Base-by-base conservation (phyloP, 2,113 vertebrate genomes). In the Cyphomyrus plagiostoma region DNA sequence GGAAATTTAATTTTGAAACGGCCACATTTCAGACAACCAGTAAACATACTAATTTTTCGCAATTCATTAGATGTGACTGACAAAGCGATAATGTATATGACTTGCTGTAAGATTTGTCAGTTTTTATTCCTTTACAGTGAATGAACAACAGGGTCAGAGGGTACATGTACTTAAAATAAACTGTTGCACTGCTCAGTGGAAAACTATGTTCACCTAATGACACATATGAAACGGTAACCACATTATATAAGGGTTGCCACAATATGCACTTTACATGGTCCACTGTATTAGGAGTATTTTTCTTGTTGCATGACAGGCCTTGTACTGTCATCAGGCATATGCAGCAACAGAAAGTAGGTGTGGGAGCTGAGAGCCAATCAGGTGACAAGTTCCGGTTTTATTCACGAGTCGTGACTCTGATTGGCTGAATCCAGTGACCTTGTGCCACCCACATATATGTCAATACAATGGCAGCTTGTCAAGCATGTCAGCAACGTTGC, bases 381-480 rank as follows among this genome's bases (percentile, higher is more conserved):
- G 86, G 42, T 21, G 77, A 86, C 9, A 6, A 9, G 7, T 62
- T 49, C 23, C 26, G 19, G 86, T 90, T 88, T 86, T 92, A 89
- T 80, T 88, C 89, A 80, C 30, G 46, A 86, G 35, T 42, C 6
- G 30, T 30, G 46, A 88, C 35, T 49, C 74, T 90, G 70, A 92
- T 85, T 89, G 91, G 90, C 48, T 39, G 48, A 90, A 66, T 11
- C 66, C 50, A n/a, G 19, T 90, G 90, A 91, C 89, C 88, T 80
- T 84, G 85, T 39, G 15, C 80, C 90, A 74, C 89, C 52, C 90
- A 39, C 86, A 77, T 89, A 10, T 21, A 17, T 84, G 50, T 13
- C 17, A 80, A 6, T 56, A 83, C 87, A 85, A 70, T 74, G 23
- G 45, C 48, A 84, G 42, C 50, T 39, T 74, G 19, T 74, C 42